Evolutionary conservation across 2,888 invertebrate species (phyloP), one percentile per base, ranked within the genome.

Genomic region (Nudaria mundana): DNA sequence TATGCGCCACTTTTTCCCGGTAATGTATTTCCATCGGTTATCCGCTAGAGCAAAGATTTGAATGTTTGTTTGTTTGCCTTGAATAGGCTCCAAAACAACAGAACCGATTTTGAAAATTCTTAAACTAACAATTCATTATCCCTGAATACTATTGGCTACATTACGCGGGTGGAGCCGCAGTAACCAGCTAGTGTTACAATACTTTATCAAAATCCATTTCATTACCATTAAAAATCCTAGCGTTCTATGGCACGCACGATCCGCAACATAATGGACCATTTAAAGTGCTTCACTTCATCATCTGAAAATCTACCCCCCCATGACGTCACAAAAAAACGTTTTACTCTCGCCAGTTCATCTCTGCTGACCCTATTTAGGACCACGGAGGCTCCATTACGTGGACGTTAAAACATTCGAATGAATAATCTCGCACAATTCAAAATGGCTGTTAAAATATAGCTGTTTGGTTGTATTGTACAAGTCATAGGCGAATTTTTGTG

Each of bases 351-450:
- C 42, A 54, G 57, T 58, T 55, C 56, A 56, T 53, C 40, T 37
- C 45, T 33, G 44, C 40, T 43, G 42, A 44, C 45, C 54, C 53
- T 44, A 63, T 67, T 63, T 59, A 48, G 48, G 60, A 48, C 61
- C 64, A 53, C 62, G 52, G 43, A 58, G 48, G 55, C 48, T 51
- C 52, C 54, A 52, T 63, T 62, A 66, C 54, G 37, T 42, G 51
- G 34, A 61, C 63, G 56, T 60, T 66, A 61, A 64, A 68, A 62
- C 57, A 52, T 59, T 51, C 37, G 41, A 58, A 66, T 68, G 63
- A 71, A 63, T 71, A 66, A 71, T 71, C 56, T 54, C 41, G 43
- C 39, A 55, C 60, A 56, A 64, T 63, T 64, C 56, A 47, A 54
- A 51, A 44, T 48, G 32, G 30, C 48, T 52, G 47, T 43, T 65